phyloP scores from a whole-genome alignment of 2,797 vertebrate species.

The Urosaurus nigricauda region DNA sequence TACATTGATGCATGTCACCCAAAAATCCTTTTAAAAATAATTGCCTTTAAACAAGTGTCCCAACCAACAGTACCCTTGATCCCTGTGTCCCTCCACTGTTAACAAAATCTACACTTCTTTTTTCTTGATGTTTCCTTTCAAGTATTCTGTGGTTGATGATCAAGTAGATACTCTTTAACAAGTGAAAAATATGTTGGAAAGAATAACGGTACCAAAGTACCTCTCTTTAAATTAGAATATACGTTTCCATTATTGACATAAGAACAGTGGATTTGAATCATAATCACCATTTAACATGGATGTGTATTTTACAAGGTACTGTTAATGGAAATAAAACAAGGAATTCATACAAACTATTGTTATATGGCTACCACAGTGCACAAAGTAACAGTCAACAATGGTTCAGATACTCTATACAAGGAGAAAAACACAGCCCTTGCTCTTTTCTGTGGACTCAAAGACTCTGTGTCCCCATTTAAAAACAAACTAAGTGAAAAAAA shows the following conservation, averaged over 20 bases:
- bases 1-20: not conserved
- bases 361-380: not conserved
- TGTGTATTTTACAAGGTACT: not conserved
- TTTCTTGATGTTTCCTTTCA: not conserved
- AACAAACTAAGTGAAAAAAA: no score
- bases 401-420: no score
- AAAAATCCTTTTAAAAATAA: not conserved
- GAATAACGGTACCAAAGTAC: not conserved
- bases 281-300: not conserved
- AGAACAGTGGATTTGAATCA: not conserved
- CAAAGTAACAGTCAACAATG: not conserved
- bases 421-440: no score
- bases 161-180: not conserved
- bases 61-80: not conserved
- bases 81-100: not conserved
- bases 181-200: not conserved
- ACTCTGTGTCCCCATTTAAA: no score
- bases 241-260: not conserved
- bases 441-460: no score
- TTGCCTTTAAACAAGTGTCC: not conserved
- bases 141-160: not conserved
- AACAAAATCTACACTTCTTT: slow-evolving; percentile 5
- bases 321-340: not conserved
- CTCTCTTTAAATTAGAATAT: not conserved
- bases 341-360: not conserved